Conservation (phyloP, 2,888 invertebrate species). For the Leptinotarsa haldemani region DNA sequence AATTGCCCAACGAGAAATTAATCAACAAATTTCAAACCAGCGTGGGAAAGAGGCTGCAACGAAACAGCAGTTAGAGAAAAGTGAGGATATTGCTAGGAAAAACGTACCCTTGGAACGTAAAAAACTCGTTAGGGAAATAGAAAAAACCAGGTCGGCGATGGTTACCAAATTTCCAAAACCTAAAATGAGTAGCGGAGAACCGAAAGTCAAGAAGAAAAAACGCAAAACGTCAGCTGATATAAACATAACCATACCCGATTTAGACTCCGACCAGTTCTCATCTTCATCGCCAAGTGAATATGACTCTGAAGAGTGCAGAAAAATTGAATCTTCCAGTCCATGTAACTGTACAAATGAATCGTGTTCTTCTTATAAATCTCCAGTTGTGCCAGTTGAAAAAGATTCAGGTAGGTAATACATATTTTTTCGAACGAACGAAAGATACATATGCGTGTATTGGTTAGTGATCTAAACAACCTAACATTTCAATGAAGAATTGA, state of each 20-base stretch:
- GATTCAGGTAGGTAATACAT: conserved; percentile 20
- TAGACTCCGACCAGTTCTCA: conserved; percentile 22
- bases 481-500: no score
- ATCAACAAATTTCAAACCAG: conserved; percentile 57
- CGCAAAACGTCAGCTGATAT: conserved; percentile 42
- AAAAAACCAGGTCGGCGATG: conserved; percentile 58
- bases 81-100: conserved; percentile 51
- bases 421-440: neutral
- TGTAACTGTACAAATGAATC: conserved; percentile 44
- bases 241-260: conserved; percentile 49
- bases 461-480: no score
- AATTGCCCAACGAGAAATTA: conserved; percentile 41
- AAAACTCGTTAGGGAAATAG: conserved; percentile 64
- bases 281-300: conserved; percentile 1
- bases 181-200: conserved; percentile 16
- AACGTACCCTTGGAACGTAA: conserved; percentile 55
- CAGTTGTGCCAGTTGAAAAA: conserved; percentile 3
- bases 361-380: conserved; percentile 13
- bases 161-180: conserved; percentile 23
- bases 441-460: neutral
- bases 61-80: conserved; percentile 59
- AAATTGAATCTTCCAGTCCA: conserved; percentile 24
- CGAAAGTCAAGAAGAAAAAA: conserved; percentile 26
- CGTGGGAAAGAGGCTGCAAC: conserved; percentile 64
- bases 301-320: neutral